Conservation (phyloP, 2,113 vertebrate species). For the Zosterops hypoxanthus region DNA sequence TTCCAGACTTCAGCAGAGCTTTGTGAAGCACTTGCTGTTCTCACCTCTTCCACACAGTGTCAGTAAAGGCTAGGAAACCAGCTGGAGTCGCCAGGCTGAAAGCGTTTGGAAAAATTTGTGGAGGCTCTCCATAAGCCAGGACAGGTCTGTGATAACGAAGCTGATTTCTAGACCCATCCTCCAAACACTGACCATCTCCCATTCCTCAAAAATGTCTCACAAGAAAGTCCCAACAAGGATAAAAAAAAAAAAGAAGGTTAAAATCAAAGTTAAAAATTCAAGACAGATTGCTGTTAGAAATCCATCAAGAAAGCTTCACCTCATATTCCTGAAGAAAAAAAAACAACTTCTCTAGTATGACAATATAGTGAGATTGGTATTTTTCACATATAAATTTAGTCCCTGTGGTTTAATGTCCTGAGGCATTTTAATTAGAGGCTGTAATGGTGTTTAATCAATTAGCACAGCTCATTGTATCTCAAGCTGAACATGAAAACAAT, state of each 20-base stretch:
- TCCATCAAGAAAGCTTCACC: background rate
- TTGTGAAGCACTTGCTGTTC: conserved; percentile 44
- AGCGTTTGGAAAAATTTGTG: fast-evolving
- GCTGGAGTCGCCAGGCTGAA: background rate
- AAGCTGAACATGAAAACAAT: conserved; percentile 1
- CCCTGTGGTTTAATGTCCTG: background rate
- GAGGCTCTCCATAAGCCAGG: background rate
- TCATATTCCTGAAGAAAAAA: background rate
- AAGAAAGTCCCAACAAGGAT: background rate
- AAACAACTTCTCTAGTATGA: background rate
- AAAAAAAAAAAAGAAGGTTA: background rate
- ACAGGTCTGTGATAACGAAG: background rate
- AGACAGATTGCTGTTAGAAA: background rate
- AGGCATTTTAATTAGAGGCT: conserved; percentile 25
- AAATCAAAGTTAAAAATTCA: background rate
- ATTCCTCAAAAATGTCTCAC: background rate
- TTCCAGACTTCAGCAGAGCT: background rate
- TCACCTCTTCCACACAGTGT: conserved; percentile 60
- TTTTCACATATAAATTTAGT: background rate
- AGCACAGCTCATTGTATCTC: background rate
- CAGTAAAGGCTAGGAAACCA: conserved; percentile 54
- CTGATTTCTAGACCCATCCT: background rate
- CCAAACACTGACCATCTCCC: background rate
- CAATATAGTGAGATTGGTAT: background rate
- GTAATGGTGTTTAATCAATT: conserved; percentile 6